phyloP scores from a whole-genome alignment of 2,113 vertebrate genomes.

The Anas platyrhynchos region DNA sequence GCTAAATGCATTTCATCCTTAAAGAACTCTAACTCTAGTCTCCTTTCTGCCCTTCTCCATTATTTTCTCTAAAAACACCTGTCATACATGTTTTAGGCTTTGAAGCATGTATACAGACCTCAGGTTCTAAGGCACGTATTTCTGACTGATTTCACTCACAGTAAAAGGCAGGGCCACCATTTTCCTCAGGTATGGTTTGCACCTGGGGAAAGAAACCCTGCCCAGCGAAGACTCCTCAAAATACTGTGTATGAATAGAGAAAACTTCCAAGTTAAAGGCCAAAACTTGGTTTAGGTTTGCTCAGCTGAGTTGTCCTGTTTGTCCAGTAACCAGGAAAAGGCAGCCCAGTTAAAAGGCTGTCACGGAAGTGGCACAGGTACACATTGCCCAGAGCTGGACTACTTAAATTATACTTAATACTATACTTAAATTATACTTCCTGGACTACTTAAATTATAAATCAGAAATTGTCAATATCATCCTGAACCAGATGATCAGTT shows the following conservation, averaged over 20 bases:
- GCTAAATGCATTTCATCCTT: background rate
- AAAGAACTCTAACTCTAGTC: background rate
- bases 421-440: no score
- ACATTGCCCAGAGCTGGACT: background rate
- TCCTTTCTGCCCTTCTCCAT: background rate
- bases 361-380: background rate
- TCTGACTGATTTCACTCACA: background rate
- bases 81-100: background rate
- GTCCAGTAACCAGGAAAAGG: background rate
- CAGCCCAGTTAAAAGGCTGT: background rate
- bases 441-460: background rate
- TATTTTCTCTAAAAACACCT: background rate
- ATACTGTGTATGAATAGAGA: background rate
- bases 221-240: background rate
- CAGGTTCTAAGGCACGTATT: background rate
- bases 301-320: background rate
- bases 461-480: background rate
- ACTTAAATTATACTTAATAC: background rate
- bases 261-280: background rate
- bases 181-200: background rate
- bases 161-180: background rate
- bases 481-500: background rate
- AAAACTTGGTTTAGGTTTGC: background rate
- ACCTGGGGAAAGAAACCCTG: background rate
- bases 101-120: background rate